phyloP scores from a whole-genome alignment of 2,797 vertebrate species.

The Thunnus albacares region DNA sequence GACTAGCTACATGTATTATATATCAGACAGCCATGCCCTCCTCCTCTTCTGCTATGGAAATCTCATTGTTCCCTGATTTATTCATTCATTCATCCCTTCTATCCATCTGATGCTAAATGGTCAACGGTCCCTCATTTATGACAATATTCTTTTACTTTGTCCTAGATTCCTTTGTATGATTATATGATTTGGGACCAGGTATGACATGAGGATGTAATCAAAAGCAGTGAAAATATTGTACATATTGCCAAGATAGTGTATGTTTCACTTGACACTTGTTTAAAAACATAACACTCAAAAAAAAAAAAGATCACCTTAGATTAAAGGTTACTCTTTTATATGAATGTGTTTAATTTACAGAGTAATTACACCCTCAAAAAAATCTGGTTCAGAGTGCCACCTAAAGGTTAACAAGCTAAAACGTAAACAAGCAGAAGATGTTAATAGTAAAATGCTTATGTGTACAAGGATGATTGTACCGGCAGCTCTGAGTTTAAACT shows the following conservation, averaged over 20 bases:
- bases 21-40: conserved; percentile 88
- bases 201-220: conserved; percentile 47
- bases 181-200: conserved; percentile 67
- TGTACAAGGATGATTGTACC: no score
- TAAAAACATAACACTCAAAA: background rate
- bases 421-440: no score
- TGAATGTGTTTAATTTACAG: background rate
- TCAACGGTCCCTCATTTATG: conserved; percentile 84
- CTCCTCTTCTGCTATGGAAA: conserved; percentile 87
- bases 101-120: conserved; percentile 85
- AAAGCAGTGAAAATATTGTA: conserved; percentile 42
- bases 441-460: no score
- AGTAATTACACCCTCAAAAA: no score
- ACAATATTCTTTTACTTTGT: conserved; percentile 81
- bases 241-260: conserved; percentile 10
- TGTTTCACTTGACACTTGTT: conserved; percentile 18
- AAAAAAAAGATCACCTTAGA: background rate
- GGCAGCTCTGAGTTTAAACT: no score
- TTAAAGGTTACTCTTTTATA: background rate
- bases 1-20: conserved; percentile 92
- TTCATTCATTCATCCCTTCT: conserved; percentile 87
- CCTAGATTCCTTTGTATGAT: conserved; percentile 70
- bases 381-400: no score
- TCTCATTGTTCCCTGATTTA: conserved; percentile 91
- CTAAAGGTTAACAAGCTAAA: no score